Evolutionary conservation across 2,797 vertebrate genomes (phyloP).

Genomic region (Leuciscus waleckii): DNA sequence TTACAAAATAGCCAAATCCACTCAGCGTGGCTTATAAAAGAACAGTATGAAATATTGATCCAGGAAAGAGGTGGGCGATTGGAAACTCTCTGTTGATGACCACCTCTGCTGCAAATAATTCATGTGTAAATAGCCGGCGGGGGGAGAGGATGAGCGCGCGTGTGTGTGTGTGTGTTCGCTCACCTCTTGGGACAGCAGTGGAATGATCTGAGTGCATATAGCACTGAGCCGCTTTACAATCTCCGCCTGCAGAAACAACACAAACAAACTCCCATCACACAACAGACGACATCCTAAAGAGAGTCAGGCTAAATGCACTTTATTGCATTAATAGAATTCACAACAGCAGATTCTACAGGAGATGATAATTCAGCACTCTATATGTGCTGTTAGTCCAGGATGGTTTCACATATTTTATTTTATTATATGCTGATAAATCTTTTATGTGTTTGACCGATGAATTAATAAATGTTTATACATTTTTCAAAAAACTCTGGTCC

Average conservation of each 20-base stretch:
- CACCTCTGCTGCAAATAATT: slow-evolving; percentile 58
- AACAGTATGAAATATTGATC: slow-evolving; percentile 60
- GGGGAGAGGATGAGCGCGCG: slow-evolving; percentile 27
- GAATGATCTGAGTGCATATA: slow-evolving; percentile 92
- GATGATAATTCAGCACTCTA: neutral
- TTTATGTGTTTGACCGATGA: neutral
- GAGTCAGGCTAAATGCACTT: neutral
- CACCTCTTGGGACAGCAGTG: slow-evolving; percentile 90
- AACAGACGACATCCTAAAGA: slow-evolving; percentile 38
- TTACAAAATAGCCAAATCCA: slow-evolving; percentile 42
- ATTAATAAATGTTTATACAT: neutral
- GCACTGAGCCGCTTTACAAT: slow-evolving; percentile 91
- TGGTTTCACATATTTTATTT: neutral
- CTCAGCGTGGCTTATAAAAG: slow-evolving; percentile 49
- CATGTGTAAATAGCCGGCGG: slow-evolving; percentile 52
- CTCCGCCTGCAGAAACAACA: slow-evolving; percentile 76
- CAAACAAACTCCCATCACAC: slow-evolving; percentile 45
- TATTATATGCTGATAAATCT: too few species aligned
- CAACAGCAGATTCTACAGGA: neutral
- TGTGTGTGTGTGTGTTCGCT: slow-evolving; percentile 36
- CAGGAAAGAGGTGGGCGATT: slow-evolving; percentile 35
- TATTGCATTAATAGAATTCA: neutral
- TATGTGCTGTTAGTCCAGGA: neutral
- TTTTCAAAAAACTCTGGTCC: neutral
- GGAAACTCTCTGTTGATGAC: slow-evolving; percentile 48